A percentile compares a stretch with the other conserved stretches of the same genome.
Evolutionary conservation across 2,797 vertebrate species (phyloP).

Genomic region (Steatocranus sp.): DNA sequence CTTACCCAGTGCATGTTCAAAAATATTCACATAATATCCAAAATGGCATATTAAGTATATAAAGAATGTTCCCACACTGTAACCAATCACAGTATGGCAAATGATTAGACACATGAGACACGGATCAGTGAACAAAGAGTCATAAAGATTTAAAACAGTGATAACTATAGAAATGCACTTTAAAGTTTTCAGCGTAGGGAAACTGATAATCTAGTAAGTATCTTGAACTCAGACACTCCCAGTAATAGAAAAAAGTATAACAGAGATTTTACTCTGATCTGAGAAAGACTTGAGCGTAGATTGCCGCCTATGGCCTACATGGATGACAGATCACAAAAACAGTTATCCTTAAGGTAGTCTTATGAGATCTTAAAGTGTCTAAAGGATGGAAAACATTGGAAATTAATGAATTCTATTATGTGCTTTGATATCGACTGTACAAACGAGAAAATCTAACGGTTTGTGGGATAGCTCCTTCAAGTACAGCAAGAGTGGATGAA

Average conservation of each 20-base stretch:
- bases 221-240: not conserved
- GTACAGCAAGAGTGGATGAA: not conserved
- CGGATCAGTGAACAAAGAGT: not conserved
- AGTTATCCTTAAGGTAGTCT: not conserved
- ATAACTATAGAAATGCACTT: not conserved
- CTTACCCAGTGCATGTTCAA: not conserved
- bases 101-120: not conserved
- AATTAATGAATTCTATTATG: not conserved
- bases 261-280: not conserved
- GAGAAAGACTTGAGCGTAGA: not conserved
- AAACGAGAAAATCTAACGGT: not conserved
- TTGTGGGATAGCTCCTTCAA: not conserved
- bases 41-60: not conserved
- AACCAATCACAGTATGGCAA: not conserved
- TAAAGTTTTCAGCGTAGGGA: not conserved
- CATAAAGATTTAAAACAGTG: not conserved
- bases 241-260: not conserved
- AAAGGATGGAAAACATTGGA: not conserved
- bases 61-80: not conserved
- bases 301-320: accelerated
- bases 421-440: not conserved
- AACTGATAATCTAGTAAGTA: not conserved
- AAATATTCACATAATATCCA: not conserved
- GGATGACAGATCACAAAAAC: not conserved
- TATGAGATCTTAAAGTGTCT: not conserved